phyloP scores from a whole-genome alignment of 2,113 vertebrate species.

The Mormyrus lacerda region DNA sequence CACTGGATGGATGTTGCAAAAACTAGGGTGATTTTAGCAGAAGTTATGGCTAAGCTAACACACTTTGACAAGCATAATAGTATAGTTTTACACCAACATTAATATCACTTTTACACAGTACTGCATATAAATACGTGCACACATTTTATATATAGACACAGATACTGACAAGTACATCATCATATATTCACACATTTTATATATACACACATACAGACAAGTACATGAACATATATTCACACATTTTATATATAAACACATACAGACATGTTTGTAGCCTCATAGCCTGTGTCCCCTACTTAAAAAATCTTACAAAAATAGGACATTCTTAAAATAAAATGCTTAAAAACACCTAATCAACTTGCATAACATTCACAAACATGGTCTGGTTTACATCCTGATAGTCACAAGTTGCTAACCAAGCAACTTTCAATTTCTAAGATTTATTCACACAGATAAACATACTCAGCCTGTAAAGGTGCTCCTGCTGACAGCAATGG shows the following conservation, averaged over 20 bases:
- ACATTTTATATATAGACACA: constrained; percentile 27
- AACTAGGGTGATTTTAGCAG: too few species aligned
- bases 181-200: constrained; percentile 18
- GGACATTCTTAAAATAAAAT: neutral
- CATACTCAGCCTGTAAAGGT: neutral
- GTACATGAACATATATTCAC: constrained; percentile 28
- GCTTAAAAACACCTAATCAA: neutral
- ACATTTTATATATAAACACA: constrained; percentile 14
- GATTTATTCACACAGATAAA: neutral
- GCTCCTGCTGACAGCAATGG: too few species aligned
- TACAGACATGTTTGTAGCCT: neutral
- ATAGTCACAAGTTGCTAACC: neutral
- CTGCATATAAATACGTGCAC: neutral
- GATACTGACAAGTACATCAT: constrained; percentile 31
- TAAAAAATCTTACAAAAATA: neutral
- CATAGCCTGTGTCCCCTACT: neutral
- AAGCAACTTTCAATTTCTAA: neutral
- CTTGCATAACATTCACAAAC: neutral
- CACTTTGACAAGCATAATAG: too few species aligned
- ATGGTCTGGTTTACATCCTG: neutral
- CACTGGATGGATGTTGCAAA: too few species aligned
- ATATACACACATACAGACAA: constrained; percentile 21
- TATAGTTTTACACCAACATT: too few species aligned
- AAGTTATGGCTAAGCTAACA: too few species aligned
- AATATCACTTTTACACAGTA: too few species aligned